These are phyloP conservation scores for Panulirus ornatus DNA, from an alignment of 1,140 invertebrate genomes.

Conservation along the genomic window DNA sequence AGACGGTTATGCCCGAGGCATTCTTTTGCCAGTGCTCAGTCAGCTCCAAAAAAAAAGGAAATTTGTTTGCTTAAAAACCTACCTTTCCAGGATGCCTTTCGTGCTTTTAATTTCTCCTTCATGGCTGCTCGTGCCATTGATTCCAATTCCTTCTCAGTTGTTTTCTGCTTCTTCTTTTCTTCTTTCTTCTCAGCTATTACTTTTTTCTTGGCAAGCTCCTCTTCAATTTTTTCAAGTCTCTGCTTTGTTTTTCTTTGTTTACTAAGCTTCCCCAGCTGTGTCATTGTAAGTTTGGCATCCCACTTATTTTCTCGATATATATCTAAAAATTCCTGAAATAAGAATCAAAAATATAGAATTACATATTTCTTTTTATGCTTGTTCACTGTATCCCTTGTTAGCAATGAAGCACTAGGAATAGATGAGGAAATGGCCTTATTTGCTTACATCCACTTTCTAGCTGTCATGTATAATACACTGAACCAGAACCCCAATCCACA, in stretches of 20 bases:
- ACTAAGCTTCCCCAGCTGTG: slow-evolving; percentile 23
- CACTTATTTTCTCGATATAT: slow-evolving; percentile 36
- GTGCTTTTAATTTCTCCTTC: slow-evolving; percentile 42
- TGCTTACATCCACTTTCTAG: too few relatives aligned
- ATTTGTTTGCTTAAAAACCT: too few relatives aligned
- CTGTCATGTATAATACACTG: too few relatives aligned
- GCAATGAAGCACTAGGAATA: too few relatives aligned
- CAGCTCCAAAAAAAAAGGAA: too few relatives aligned
- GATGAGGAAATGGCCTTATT: too few relatives aligned
- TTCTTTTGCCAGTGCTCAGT: too few relatives aligned
- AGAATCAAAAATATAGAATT: too few relatives aligned
- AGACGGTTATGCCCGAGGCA: too few relatives aligned
- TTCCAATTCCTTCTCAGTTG: slow-evolving; percentile 19
- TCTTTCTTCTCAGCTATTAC: slow-evolving; percentile 31
- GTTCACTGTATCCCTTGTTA: too few relatives aligned
- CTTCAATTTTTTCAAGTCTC: slow-evolving; percentile 19
- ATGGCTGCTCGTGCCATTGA: slow-evolving; percentile 26
- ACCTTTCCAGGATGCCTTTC: slow-evolving; percentile 53
- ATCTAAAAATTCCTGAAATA: slow-evolving; percentile 54
- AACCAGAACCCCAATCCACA: too few relatives aligned
- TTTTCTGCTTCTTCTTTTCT: slow-evolving; percentile 44
- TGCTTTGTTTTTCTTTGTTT: slow-evolving; percentile 10
- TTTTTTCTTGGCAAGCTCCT: slow-evolving; percentile 11
- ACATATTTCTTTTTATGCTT: too few relatives aligned
- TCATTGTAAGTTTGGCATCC: slow-evolving; percentile 53